Evolutionary conservation across 1,140 invertebrate genomes (phyloP).

Genomic region (Heliconius congener): DNA sequence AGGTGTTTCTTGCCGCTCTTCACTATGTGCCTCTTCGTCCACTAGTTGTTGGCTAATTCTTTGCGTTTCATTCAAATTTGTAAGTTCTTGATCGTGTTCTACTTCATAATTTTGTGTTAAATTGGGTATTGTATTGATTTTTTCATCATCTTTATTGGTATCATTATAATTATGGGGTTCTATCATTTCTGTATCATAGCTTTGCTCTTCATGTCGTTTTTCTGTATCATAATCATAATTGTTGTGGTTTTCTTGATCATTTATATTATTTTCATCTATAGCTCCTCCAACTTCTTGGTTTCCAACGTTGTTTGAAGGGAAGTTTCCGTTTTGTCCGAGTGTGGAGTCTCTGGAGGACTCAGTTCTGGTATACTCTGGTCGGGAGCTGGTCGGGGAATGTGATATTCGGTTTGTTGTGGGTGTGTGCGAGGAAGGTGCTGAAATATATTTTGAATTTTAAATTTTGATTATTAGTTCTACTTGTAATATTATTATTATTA

Average conservation of each 20-base stretch:
- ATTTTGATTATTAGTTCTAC: too few relatives aligned
- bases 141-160: not conserved
- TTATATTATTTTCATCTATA: conserved; percentile 12
- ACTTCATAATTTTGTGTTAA: conserved; percentile 4
- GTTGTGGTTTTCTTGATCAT: conserved; percentile 13
- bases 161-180: not conserved
- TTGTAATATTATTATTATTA: too few relatives aligned
- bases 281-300: conserved; percentile 26
- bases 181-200: not conserved
- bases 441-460: conserved; percentile 35
- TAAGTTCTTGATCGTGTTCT: not conserved
- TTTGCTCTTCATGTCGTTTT: conserved; percentile 1
- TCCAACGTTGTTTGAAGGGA: conserved; percentile 39
- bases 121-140: not conserved
- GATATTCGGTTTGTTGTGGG: conserved; percentile 60
- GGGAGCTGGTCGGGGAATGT: conserved; percentile 54
- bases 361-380: conserved; percentile 71
- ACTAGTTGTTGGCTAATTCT: not conserved
- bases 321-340: conserved; percentile 43
- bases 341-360: conserved; percentile 66
- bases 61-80: conserved; percentile 3
- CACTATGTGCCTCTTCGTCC: not conserved
- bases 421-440: conserved; percentile 73
- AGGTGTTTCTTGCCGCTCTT: conserved; percentile 20
- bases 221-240: conserved; percentile 25